phyloP scores from a whole-genome alignment of 2,797 vertebrate genomes.

The Staurois parvus region DNA sequence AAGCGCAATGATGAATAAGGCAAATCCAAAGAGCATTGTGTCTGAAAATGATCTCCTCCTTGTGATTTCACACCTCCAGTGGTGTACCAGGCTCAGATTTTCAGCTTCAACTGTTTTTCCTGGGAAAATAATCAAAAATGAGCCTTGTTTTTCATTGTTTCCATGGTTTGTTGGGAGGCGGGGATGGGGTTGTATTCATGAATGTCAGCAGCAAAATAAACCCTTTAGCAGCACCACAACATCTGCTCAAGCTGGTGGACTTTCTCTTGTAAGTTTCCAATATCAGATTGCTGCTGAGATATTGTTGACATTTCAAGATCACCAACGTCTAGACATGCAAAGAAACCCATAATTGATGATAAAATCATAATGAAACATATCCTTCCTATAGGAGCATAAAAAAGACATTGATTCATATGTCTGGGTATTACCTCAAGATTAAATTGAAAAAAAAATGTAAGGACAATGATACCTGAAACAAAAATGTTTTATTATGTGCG shows the following conservation, averaged over 20 bases:
- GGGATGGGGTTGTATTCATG: background rate
- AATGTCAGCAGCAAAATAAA: conserved; percentile 31
- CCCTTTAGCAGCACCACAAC: conserved; percentile 19
- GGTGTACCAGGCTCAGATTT: conserved; percentile 11
- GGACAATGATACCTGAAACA: no score
- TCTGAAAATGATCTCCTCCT: conserved; percentile 2
- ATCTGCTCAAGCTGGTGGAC: conserved; percentile 24
- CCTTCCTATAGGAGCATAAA: conserved; percentile 23
- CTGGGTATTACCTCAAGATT: background rate
- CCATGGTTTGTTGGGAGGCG: background rate
- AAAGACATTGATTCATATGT: background rate
- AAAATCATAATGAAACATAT: conserved; percentile 54
- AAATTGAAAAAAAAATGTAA: no score
- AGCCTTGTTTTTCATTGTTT: conserved; percentile 38
- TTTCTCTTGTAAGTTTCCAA: conserved; percentile 34
- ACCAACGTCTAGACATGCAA: conserved; percentile 60
- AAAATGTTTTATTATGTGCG: background rate
- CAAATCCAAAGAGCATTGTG: conserved; percentile 7
- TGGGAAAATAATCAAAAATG: conserved; percentile 35
- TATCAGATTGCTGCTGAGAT: conserved; percentile 58
- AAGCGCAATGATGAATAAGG: background rate
- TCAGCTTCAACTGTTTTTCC: conserved; percentile 26
- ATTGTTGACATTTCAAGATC: conserved; percentile 57
- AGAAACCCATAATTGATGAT: conserved; percentile 57
- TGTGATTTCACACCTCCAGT: conserved; percentile 26